These are phyloP conservation scores for Anthonomus grandis DNA, from an alignment of 1,140 invertebrate genomes.

Conservation along the genomic window DNA sequence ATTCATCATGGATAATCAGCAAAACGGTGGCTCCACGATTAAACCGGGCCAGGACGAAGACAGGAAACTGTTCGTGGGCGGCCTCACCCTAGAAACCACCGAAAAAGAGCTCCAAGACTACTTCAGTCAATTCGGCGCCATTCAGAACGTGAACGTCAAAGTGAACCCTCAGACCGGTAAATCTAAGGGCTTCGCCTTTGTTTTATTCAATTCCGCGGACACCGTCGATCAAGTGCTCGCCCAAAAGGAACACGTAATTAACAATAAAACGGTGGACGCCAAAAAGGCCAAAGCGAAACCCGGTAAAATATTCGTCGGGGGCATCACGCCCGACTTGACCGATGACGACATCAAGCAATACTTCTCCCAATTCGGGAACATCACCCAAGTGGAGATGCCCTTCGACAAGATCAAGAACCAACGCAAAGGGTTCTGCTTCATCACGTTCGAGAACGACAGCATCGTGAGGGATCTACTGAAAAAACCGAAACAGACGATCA, in stretches of 20 bases:
- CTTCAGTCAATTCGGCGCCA: slow-evolving; percentile 81
- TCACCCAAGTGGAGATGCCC: slow-evolving; percentile 89
- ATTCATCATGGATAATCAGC: slow-evolving; percentile 16
- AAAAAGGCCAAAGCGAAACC: slow-evolving; percentile 88
- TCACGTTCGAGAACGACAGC: slow-evolving; percentile 87
- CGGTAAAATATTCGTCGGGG: slow-evolving; percentile 91
- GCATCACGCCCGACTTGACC: slow-evolving; percentile 77
- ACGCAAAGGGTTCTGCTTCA: slow-evolving; percentile 88
- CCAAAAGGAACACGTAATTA: slow-evolving; percentile 82
- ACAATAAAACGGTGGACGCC: slow-evolving; percentile 88
- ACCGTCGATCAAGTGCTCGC: slow-evolving; percentile 84
- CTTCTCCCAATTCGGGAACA: slow-evolving; percentile 86
- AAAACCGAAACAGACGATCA: slow-evolving; percentile 84
- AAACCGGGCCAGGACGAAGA: slow-evolving; percentile 25
- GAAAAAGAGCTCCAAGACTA: slow-evolving; percentile 89
- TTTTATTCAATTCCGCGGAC: slow-evolving; percentile 82
- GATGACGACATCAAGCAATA: slow-evolving; percentile 89
- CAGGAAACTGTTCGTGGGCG: slow-evolving; percentile 55
- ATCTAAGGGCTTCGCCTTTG: slow-evolving; percentile 88
- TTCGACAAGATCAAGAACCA: slow-evolving; percentile 93
- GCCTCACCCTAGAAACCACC: slow-evolving; percentile 91
- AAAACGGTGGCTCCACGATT: slow-evolving; percentile 7
- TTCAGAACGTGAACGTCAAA: slow-evolving; percentile 88
- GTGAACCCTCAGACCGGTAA: slow-evolving; percentile 83
- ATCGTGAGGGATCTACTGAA: slow-evolving; percentile 84